Conservation (phyloP, 2,888 invertebrate species). For the Falcaria lacertinaria region DNA sequence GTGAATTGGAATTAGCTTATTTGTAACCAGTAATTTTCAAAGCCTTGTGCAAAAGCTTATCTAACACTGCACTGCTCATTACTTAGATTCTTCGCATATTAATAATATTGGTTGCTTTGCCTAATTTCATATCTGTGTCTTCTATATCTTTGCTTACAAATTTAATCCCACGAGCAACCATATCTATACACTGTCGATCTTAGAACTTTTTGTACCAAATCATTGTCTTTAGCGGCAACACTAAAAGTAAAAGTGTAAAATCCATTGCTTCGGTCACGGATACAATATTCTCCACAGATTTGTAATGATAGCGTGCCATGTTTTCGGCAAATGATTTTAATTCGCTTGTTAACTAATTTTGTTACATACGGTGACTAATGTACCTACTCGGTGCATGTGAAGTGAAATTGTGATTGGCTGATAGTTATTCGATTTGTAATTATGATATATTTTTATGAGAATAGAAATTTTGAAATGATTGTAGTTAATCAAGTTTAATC, state of each 20-base stretch:
- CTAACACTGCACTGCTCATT: too few relatives aligned
- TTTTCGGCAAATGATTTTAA: slow-evolving; percentile 2
- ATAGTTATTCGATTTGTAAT: neutral
- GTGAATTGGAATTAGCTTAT: too few relatives aligned
- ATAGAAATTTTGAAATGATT: neutral
- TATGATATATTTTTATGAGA: neutral
- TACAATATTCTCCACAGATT: slow-evolving; percentile 8
- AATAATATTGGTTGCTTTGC: too few relatives aligned
- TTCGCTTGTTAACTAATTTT: neutral
- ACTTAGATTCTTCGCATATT: too few relatives aligned
- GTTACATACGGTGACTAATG: neutral
- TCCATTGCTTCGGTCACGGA: slow-evolving; percentile 22
- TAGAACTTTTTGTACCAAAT: slow-evolving; percentile 43
- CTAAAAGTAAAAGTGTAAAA: slow-evolving; percentile 61
- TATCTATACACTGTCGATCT: slow-evolving; percentile 23
- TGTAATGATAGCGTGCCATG: neutral
- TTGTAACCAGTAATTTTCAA: too few relatives aligned
- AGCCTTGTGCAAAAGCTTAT: too few relatives aligned
- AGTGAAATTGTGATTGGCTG: neutral
- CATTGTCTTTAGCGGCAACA: slow-evolving; percentile 49
- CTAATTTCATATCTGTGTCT: neutral
- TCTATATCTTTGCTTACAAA: neutral
- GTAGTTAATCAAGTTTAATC: too few relatives aligned
- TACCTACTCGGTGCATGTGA: neutral
- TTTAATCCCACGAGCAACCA: slow-evolving; percentile 5